Evolutionary conservation across 37 sponge, comb jelly and placozoan species (phyloP).

Genomic region (Crambe crambe): DNA sequence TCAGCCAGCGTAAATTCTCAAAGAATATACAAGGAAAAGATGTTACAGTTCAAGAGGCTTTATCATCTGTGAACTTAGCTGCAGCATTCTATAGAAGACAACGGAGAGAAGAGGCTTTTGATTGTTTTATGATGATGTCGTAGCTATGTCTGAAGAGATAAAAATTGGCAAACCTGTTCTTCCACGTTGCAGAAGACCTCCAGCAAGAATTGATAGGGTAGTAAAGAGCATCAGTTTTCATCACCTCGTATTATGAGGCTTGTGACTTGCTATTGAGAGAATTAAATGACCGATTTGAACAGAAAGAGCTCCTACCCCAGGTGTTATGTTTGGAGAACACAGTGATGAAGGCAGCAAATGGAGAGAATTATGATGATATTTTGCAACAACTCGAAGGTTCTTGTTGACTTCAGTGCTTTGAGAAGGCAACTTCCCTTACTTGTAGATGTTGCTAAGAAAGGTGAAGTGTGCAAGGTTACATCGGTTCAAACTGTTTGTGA

Average conservation of each 20-base stretch:
- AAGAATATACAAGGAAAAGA: conserved; percentile 38
- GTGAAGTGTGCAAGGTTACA: no score
- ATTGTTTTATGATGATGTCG: conserved; percentile 26
- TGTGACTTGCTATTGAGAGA: conserved; percentile 45
- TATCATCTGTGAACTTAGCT: conserved; percentile 13
- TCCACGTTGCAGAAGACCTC: conserved; percentile 47
- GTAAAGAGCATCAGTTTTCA: conserved; percentile 17
- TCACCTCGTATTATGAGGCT: conserved; percentile 22
- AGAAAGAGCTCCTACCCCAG: conserved; percentile 19
- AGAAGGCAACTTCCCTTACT: conserved; percentile 38
- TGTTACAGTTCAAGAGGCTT: conserved; percentile 47
- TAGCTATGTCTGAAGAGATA: conserved; percentile 13
- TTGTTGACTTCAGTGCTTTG: conserved; percentile 26
- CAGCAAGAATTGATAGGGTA: conserved; percentile 17
- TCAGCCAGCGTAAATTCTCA: not conserved
- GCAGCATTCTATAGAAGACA: conserved; percentile 29
- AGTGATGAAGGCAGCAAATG: conserved; percentile 52
- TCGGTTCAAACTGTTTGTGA: no score
- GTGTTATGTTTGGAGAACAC: conserved; percentile 18
- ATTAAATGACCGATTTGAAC: conserved; percentile 41
- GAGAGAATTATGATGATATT: conserved; percentile 16
- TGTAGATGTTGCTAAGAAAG: no score
- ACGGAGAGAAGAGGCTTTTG: conserved; percentile 14
- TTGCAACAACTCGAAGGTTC: conserved; percentile 28
- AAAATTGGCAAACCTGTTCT: conserved; percentile 20